Conservation (phyloP, 1,140 invertebrate genomes). For the Heliconius nattereri region DNA sequence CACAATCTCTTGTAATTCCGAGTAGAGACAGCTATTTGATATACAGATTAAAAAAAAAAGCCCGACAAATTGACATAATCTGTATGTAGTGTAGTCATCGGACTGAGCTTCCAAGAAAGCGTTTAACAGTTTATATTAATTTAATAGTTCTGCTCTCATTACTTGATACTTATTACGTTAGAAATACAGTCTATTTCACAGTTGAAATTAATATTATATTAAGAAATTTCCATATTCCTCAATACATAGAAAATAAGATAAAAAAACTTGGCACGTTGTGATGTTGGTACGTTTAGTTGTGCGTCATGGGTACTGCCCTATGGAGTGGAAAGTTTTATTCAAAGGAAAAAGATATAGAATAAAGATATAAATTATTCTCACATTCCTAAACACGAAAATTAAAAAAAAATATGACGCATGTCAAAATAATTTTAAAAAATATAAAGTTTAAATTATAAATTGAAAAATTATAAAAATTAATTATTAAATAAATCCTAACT, state of each 20-base stretch:
- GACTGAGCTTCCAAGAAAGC: constrained; percentile 25
- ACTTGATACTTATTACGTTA: neutral
- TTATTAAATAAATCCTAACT: too few relatives aligned
- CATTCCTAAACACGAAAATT: neutral
- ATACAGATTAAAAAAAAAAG: constrained; percentile 39
- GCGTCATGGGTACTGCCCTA: constrained; percentile 34
- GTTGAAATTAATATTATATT: constrained; percentile 17
- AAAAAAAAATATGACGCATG: too few relatives aligned
- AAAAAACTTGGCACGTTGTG: constrained; percentile 51
- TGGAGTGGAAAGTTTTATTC: neutral
- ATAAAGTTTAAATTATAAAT: too few relatives aligned
- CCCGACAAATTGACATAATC: constrained; percentile 6
- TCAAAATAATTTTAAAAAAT: too few relatives aligned
- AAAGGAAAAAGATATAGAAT: neutral
- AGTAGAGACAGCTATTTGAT: constrained; percentile 42
- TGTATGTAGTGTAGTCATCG: neutral
- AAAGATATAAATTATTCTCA: neutral
- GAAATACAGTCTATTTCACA: neutral
- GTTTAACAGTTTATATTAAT: constrained; percentile 2
- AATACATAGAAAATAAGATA: constrained; percentile 42
- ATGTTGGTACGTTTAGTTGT: constrained; percentile 37
- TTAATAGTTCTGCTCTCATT: neutral
- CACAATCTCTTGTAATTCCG: constrained; percentile 31
- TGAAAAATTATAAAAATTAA: too few relatives aligned
- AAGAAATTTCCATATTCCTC: constrained; percentile 24